Evolutionary conservation across 1,140 invertebrate species (phyloP), one percentile per base, ranked within the genome.

Genomic region (Habropoda laboriosa): DNA sequence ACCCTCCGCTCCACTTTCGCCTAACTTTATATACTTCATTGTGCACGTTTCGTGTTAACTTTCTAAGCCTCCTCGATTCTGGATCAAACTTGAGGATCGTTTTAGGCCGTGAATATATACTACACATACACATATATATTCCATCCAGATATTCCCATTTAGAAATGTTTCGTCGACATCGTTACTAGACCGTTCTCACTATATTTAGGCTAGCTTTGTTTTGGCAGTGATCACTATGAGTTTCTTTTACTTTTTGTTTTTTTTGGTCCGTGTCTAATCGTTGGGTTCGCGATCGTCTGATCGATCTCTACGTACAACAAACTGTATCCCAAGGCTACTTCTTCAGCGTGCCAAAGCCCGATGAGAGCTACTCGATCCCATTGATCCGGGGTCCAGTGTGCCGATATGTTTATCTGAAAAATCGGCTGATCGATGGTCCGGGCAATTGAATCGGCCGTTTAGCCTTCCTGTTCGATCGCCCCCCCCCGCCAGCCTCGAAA

Each of bases 351-450:
- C 12, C 24, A 24, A 64, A 40, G 8, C 40, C 16, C 3, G 27
- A 72, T 47, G 27, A n/a, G 18, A 32, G 40, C 12, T 32, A n/a
- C 8, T 63, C 30, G 32, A 51, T 16, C 18, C 35, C 24, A n/a
- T 47, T 63, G n/a, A n/a, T n/a, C 47, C 12, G 51, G 49, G 51
- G 63, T 74, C 24, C 57, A 18, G 24, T 70, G n/a, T n/a, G n/a
- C 75, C 82, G 83, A 85, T 85, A 85, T 85, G 83, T 85, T 83
- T 80, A 61, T 63, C 61, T 55, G 71, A 49, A 53, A 76, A 75
- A 83, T 66, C 60, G 51, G 57, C 21, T 27, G 51, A 30, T 66
- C 58, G 16, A 38, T 51, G n/a, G 38, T 66, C 21, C 24, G 51
- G n/a, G 30, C 61, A 79, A 64, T 79, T 82, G 30, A 61, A 60